Base-by-base conservation (phyloP, 2,888 invertebrate species). In the Philonicus albiceps region DNA sequence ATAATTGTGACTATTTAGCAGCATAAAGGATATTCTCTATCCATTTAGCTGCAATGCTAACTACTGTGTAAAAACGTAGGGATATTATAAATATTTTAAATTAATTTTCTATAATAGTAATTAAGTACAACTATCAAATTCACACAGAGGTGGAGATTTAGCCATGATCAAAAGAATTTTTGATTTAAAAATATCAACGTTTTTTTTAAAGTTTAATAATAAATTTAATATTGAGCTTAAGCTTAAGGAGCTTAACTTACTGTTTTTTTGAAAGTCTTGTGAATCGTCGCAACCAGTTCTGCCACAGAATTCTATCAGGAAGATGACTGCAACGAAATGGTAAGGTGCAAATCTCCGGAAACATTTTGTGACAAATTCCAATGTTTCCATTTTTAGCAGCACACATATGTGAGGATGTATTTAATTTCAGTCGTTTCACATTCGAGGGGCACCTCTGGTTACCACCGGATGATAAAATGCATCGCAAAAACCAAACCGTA, bases 201-300 rank as follows among this genome's bases (percentile, higher is more conserved):
- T 34, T 34, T 6, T 37, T 37, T 37, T 37, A 6, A 37, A 40
- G 5, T 40, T 2, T 1, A 40, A 43, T 2, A 13, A 43, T 16
- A 16, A 16, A 16, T 43, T 43, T 43, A 53, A 19, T 53, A n/a
- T 1, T 73, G 73, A 86, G 6, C 11, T 2, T 37, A 11, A 37
- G 37, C 11, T 37, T 37, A 11, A 11, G 11, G 11, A 19, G 4
- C 1, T 7, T 6, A 88, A 92, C 92, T 92, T 89, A 92, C 92
- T 92, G 91, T 92, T 92, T 90, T 92, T 92, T 90, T 92, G 92
- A 89, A 92, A 92, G 89, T 92, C 92, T 90, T 91, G 92, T 87
- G 92, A 91, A 88, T 92, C 92, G 90, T 92, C 92, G 90, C 91
- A 90, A 83, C 90, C 90, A 80, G 90, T 90, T 87, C 88, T 89